These are phyloP conservation scores for Spilarctia lutea DNA, from an alignment of 2,888 invertebrate genomes.

Conservation along the genomic window DNA sequence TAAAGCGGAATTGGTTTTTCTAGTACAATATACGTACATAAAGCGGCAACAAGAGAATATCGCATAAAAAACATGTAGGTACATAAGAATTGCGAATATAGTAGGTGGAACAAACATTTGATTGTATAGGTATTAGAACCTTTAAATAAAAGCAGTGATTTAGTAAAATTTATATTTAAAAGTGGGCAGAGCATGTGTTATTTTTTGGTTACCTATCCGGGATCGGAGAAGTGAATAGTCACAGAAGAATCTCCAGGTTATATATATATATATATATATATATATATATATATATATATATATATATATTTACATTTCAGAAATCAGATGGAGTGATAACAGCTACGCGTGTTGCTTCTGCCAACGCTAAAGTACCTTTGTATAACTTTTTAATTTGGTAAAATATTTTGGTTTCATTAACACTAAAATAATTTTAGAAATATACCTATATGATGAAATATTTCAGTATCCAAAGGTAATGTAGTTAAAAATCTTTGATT, in stretches of 20 bases:
- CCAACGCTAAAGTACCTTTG: neutral
- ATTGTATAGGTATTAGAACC: neutral
- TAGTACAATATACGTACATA: constrained; percentile 62
- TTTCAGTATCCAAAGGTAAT: neutral
- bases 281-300: too few relatives aligned
- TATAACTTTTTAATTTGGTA: neutral
- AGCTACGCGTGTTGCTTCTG: neutral
- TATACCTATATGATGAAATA: neutral
- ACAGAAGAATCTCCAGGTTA: neutral
- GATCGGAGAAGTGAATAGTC: neutral
- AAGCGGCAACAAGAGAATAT: constrained; percentile 50
- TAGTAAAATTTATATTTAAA: neutral
- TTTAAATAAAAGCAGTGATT: neutral
- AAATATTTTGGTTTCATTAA: neutral
- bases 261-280: too few relatives aligned
- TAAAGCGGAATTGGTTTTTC: constrained; percentile 76
- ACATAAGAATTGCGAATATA: constrained; percentile 18
- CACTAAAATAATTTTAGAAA: too few relatives aligned
- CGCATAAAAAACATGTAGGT: constrained; percentile 46
- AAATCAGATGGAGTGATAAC: neutral
- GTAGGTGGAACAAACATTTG: neutral
- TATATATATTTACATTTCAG: too few relatives aligned
- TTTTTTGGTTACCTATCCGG: neutral
- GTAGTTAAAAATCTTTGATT: neutral
- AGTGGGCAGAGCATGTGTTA: neutral